phyloP scores from a whole-genome alignment of 2,797 vertebrate genomes.

The Acipenser ruthenus region DNA sequence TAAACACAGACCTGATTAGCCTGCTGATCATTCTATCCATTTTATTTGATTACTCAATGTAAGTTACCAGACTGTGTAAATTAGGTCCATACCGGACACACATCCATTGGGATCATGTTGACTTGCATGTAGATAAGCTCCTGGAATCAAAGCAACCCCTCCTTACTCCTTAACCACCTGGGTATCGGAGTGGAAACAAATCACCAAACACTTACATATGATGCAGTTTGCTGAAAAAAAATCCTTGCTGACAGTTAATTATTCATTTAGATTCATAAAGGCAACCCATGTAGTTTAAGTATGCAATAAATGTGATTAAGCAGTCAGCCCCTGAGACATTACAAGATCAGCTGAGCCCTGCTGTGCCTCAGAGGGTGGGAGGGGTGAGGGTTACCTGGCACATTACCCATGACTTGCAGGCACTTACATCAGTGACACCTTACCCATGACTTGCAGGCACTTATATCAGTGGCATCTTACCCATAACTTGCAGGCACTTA shows the following conservation, averaged over 20 bases:
- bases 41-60: too few species aligned
- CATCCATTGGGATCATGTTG: too few species aligned
- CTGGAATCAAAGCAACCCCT: not conserved
- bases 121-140: too few species aligned
- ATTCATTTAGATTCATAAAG: constrained; percentile 66
- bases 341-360: constrained; percentile 58
- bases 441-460: too few species aligned
- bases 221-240: constrained; percentile 43
- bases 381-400: constrained; percentile 28
- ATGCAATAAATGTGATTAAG: constrained; percentile 67
- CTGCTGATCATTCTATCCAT: too few species aligned
- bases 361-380: constrained; percentile 54
- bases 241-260: constrained; percentile 59
- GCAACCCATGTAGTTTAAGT: constrained; percentile 67
- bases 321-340: constrained; percentile 61
- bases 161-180: not conserved
- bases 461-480: too few species aligned
- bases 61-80: too few species aligned
- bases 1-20: too few species aligned
- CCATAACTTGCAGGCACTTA: too few species aligned
- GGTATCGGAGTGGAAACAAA: not conserved
- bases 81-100: too few species aligned
- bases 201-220: not conserved
- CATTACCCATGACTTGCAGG: too few species aligned
- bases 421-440: too few species aligned